A percentile compares a stretch with the other conserved stretches of the same genome.
These are phyloP conservation scores for Lamprotornis superbus DNA, from an alignment of 2,113 vertebrate species.

Conservation along the genomic window DNA sequence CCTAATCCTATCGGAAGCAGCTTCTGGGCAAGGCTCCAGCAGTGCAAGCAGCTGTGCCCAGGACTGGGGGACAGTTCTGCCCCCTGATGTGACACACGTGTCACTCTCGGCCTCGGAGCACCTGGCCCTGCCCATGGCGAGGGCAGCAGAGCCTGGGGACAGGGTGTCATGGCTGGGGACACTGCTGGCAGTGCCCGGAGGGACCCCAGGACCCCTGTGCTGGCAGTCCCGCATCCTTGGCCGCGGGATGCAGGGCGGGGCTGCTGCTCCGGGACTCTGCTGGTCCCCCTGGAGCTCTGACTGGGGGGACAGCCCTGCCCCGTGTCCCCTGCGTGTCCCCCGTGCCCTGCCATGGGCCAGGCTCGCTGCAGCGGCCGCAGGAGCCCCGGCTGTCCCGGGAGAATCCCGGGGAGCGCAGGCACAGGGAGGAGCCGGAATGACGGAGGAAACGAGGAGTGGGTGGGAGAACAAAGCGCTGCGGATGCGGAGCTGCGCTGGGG, in stretches of 20 bases:
- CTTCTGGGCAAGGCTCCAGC: neutral
- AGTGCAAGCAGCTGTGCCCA: neutral
- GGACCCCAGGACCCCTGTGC: neutral
- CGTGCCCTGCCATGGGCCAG: neutral
- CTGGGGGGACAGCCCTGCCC: fast-evolving
- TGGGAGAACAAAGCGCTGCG: conserved; percentile 55
- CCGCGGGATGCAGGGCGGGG: fast-evolving
- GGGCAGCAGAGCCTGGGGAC: neutral
- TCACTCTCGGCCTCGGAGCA: fast-evolving
- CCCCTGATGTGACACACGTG: fast-evolving
- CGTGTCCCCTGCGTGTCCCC: neutral
- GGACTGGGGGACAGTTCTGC: neutral
- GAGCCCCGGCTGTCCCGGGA: neutral
- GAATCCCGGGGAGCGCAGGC: neutral
- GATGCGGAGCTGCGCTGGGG: neutral
- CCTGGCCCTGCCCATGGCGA: fast-evolving
- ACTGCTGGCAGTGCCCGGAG: fast-evolving
- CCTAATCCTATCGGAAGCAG: neutral
- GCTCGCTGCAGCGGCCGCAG: neutral
- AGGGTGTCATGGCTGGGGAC: fast-evolving
- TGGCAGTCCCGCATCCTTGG: fast-evolving
- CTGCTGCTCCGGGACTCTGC: neutral
- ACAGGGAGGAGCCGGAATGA: neutral
- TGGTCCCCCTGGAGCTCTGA: neutral
- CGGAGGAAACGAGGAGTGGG: neutral